Evolutionary conservation across 2,797 vertebrate species (phyloP).

Genomic region (Nannoperca obscura): DNA sequence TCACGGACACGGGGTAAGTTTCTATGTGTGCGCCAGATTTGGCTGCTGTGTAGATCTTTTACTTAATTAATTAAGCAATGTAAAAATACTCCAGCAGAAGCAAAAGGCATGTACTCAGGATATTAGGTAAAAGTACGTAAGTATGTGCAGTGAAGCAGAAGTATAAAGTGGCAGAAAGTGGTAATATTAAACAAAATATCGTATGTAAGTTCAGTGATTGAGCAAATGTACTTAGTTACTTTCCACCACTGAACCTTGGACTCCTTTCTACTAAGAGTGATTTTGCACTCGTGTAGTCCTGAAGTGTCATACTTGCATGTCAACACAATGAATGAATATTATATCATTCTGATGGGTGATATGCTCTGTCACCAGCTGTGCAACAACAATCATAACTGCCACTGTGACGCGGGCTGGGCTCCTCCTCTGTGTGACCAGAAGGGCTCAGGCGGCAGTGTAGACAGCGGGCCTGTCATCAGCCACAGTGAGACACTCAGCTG

Average conservation of each 20-base stretch:
- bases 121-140: background rate
- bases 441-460: constrained; percentile 92
- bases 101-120: background rate
- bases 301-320: background rate
- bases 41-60: constrained; percentile 38
- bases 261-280: background rate
- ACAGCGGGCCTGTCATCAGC: constrained; percentile 90
- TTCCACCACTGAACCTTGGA: background rate
- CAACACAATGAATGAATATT: too few relatives aligned
- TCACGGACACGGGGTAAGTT: constrained; percentile 90
- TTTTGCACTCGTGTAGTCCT: background rate
- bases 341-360: background rate
- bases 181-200: background rate
- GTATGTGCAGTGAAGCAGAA: background rate
- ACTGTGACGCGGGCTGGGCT: constrained; percentile 92
- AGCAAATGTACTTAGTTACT: background rate
- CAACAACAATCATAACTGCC: constrained; percentile 94
- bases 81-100: background rate
- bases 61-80: constrained; percentile 33
- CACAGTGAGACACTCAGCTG: constrained; percentile 80
- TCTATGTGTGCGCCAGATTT: constrained; percentile 19
- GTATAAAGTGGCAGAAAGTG: background rate
- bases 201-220: background rate
- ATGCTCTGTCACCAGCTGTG: constrained; percentile 75
- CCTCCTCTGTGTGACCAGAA: constrained; percentile 89